Conservation (phyloP, 2,888 invertebrate genomes). For the Drosophila monieri region DNA sequence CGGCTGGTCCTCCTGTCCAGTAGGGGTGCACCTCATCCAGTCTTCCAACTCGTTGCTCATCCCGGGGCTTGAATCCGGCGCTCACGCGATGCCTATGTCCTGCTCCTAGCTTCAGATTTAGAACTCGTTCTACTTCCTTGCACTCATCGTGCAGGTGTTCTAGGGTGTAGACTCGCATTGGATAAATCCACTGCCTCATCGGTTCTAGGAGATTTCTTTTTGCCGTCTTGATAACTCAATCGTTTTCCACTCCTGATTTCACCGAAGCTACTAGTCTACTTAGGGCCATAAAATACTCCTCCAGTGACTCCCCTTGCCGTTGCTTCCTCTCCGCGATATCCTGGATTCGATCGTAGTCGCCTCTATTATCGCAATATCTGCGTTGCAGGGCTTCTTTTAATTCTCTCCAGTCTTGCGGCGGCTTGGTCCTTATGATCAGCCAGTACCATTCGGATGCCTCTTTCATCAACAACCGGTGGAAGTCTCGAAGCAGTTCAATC, state of each 20-base stretch:
- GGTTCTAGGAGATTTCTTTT: background rate
- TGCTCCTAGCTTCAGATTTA: background rate
- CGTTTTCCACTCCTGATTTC: too few relatives aligned
- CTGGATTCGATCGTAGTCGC: background rate
- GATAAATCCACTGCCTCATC: too few relatives aligned
- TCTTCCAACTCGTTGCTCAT: too few relatives aligned
- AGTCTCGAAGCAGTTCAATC: too few relatives aligned
- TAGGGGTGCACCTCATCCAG: too few relatives aligned
- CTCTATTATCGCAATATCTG: background rate
- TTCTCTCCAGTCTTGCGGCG: background rate
- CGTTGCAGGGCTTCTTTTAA: background rate
- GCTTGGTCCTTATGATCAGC: background rate
- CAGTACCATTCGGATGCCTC: background rate
- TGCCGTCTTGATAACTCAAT: background rate
- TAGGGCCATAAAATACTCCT: background rate
- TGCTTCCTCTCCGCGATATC: conserved; percentile 1
- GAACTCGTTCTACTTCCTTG: background rate
- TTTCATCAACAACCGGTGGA: too few relatives aligned
- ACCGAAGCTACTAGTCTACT: too few relatives aligned
- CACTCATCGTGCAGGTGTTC: background rate
- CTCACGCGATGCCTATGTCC: too few relatives aligned
- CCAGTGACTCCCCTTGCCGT: background rate
- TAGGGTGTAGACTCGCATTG: background rate
- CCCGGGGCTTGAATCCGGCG: too few relatives aligned
- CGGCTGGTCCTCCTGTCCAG: too few relatives aligned